Evolutionary conservation across 2,797 vertebrate genomes (phyloP).

Genomic region (Clarias laeviceps): DNA sequence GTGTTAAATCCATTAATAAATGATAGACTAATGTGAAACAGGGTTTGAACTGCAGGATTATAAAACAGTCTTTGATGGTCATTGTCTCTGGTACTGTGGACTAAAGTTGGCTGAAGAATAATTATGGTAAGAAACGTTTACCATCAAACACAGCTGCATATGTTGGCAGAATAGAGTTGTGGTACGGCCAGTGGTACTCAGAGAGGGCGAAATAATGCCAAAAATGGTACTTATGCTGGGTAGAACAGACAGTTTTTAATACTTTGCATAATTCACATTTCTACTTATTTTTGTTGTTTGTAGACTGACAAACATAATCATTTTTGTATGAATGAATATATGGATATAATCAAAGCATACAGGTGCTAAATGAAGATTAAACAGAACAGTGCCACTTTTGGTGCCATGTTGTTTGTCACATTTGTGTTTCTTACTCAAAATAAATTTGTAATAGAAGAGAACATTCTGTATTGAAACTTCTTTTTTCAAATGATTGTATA

Average conservation of each 20-base stretch:
- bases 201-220: constrained; percentile 38
- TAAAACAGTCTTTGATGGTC: not conserved
- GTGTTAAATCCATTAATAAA: constrained; percentile 32
- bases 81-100: constrained; percentile 24
- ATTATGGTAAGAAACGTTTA: constrained; percentile 23
- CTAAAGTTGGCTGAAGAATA: constrained; percentile 23
- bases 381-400: constrained; percentile 64
- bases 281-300: constrained; percentile 40
- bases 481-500: not conserved
- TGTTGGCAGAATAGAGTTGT: constrained; percentile 21
- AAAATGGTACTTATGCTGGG: constrained; percentile 50
- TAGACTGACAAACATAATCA: constrained; percentile 45
- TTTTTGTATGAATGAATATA: constrained; percentile 53
- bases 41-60: constrained; percentile 26
- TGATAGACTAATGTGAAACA: constrained; percentile 45
- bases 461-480: not conserved
- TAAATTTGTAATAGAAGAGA: constrained; percentile 71
- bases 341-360: constrained; percentile 58
- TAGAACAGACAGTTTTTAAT: constrained; percentile 40
- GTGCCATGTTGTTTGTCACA: constrained; percentile 69
- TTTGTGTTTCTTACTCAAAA: constrained; percentile 73
- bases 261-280: constrained; percentile 47
- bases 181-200: constrained; percentile 42
- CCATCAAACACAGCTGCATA: constrained; percentile 24
- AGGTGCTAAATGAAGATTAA: constrained; percentile 61